Evolutionary conservation across 2,113 vertebrate genomes (phyloP).

Genomic region (Oncorhynchus nerka): DNA sequence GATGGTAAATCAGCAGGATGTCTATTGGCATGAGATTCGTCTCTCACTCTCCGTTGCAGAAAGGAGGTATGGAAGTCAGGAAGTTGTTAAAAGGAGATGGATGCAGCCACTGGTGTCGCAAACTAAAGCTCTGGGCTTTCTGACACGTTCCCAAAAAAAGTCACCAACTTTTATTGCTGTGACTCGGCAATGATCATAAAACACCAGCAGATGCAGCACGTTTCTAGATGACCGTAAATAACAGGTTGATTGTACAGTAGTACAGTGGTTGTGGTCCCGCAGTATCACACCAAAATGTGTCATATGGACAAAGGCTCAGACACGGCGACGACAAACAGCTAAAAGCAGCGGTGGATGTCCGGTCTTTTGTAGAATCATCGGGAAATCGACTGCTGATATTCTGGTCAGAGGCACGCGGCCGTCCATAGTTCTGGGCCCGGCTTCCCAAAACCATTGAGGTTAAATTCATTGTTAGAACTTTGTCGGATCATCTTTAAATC

Average conservation of each 20-base stretch:
- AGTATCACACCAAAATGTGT: no score
- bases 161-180: neutral
- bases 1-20: conserved; percentile 16
- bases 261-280: no score
- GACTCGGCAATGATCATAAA: neutral
- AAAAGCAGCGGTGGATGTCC: no score
- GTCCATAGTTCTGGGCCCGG: no score
- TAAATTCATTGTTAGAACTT: no score
- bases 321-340: no score
- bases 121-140: neutral
- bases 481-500: no score
- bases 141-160: neutral
- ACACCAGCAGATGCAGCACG: neutral
- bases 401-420: no score
- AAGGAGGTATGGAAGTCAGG: neutral
- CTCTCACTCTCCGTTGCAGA: conserved; percentile 5
- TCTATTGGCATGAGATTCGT: conserved; percentile 31
- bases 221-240: neutral
- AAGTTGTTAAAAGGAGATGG: neutral
- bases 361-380: no score
- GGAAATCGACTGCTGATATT: no score
- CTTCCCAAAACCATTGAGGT: no score
- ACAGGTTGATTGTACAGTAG: neutral
- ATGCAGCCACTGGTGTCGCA: neutral
- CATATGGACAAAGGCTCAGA: no score